Base-by-base conservation (phyloP, 2,113 vertebrate genomes). In the Gymnobelideus leadbeateri region DNA sequence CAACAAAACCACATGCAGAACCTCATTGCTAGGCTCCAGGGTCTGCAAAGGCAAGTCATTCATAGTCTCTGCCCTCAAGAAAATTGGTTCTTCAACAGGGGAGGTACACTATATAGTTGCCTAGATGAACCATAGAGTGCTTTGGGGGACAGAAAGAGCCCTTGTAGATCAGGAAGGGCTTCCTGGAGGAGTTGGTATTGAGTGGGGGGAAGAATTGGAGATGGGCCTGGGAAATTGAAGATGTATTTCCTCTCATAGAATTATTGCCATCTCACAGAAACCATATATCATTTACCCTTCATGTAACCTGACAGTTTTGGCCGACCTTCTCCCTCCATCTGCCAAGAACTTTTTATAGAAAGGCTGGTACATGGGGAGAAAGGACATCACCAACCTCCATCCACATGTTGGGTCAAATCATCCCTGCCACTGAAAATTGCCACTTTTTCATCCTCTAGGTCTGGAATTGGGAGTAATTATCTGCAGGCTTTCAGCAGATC, bases 361-460 rank as follows among this genome's bases (percentile, higher is more conserved):
- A 57, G 53, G 7, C 51, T 19, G 26, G 77, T 37, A 37, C 0
- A 2, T 0, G 3, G 54, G 0, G 6, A 3, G 0, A 25, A 16
- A 2, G 49, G 53, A 4, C 47, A 43, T 46, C 2, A 28, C 14
- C 11, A 24, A 9, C 26, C 0, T 11, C 51, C 25, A 10, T 21
- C 0, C 5, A 61, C 47, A 28, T 47, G 0, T 94, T 49, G 28
- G 90, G 57, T 37, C 24, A 26, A 92, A 49, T 37, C 10, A 3
- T n/a, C 31, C 91, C 91, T 31, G 2, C 14, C 21, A 68, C 3
- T 23, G 46, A n/a, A 84, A 43, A 25, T 3, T 3, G 8, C 49
- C 14, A 43, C 24, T 31, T 4, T 47, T 84, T 25, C 8, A 8
- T 10, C 2, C 43, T 47, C 12, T 1, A 24, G 51, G 43, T 3